phyloP scores from a whole-genome alignment of 2,113 vertebrate genomes.

The Etheostoma spectabile region DNA sequence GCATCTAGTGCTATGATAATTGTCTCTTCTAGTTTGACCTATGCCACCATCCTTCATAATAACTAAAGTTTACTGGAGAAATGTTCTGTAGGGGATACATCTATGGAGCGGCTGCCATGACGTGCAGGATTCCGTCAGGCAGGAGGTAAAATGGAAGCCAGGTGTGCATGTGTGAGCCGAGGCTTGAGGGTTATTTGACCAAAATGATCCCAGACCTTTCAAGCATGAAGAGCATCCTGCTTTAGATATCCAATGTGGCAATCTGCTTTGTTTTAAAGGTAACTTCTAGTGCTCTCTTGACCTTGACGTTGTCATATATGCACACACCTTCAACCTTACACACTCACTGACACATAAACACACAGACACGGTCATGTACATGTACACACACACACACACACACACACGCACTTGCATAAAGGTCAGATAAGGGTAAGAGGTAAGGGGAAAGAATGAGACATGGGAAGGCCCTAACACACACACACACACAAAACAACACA shows the following conservation, averaged over 20 bases:
- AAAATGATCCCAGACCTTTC: slow-evolving; percentile 71
- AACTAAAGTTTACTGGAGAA: slow-evolving; percentile 4
- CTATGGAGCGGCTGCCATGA: slow-evolving; percentile 26
- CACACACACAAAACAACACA: slow-evolving; percentile 28
- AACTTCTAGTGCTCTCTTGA: slow-evolving; percentile 20
- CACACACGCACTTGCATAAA: slow-evolving; percentile 37
- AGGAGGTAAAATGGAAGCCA: slow-evolving; percentile 72
- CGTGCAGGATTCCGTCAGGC: slow-evolving; percentile 39
- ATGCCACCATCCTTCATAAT: not conserved
- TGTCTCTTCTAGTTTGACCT: not conserved
- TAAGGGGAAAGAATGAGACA: slow-evolving; percentile 69
- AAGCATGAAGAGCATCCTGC: slow-evolving; percentile 26
- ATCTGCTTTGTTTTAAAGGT: slow-evolving; percentile 25
- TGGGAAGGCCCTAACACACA: slow-evolving; percentile 20
- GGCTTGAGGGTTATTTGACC: slow-evolving; percentile 54
- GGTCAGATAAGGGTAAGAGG: slow-evolving; percentile 60
- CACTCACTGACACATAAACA: slow-evolving; percentile 3
- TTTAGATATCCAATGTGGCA: slow-evolving; percentile 19
- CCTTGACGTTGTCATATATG: slow-evolving; percentile 4
- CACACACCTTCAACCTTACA: not conserved
- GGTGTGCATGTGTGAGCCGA: slow-evolving; percentile 43
- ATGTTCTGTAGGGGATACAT: slow-evolving; percentile 19
- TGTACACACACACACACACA: slow-evolving; percentile 18
- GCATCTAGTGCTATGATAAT: not conserved
- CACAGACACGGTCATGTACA: not conserved